Conservation (phyloP, 2,113 vertebrate genomes). For the Sclerurus mexicanus region DNA sequence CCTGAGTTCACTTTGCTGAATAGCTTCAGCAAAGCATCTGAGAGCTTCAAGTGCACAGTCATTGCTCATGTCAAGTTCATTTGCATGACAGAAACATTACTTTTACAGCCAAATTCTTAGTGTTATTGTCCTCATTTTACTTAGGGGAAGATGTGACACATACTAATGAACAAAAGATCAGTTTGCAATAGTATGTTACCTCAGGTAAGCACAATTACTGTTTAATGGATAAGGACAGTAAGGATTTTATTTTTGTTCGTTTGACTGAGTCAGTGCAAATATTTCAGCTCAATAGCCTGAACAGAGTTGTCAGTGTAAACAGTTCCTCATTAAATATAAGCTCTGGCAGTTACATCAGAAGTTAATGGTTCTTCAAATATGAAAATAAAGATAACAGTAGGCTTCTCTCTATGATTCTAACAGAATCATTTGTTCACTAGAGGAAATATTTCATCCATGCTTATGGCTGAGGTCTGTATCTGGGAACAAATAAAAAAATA, state of each 20-base stretch:
- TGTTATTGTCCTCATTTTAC: neutral
- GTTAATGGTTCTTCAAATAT: slow-evolving; percentile 29
- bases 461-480: neutral
- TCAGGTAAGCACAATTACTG: neutral
- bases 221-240: neutral
- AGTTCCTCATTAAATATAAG: slow-evolving; percentile 1
- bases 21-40: neutral
- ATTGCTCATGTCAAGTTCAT: neutral
- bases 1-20: neutral
- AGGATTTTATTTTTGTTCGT: neutral
- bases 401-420: neutral
- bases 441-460: neutral
- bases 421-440: neutral
- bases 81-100: neutral
- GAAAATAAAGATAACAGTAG: slow-evolving; percentile 4
- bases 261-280: neutral
- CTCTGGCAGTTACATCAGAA: neutral
- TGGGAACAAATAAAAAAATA: neutral
- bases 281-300: neutral
- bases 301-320: neutral
- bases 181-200: neutral
- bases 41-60: neutral
- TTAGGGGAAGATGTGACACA: neutral
- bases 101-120: neutral
- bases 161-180: neutral